These are phyloP conservation scores for Onychorhynchus coronatus DNA, from an alignment of 2,113 vertebrate genomes.

Conservation along the genomic window DNA sequence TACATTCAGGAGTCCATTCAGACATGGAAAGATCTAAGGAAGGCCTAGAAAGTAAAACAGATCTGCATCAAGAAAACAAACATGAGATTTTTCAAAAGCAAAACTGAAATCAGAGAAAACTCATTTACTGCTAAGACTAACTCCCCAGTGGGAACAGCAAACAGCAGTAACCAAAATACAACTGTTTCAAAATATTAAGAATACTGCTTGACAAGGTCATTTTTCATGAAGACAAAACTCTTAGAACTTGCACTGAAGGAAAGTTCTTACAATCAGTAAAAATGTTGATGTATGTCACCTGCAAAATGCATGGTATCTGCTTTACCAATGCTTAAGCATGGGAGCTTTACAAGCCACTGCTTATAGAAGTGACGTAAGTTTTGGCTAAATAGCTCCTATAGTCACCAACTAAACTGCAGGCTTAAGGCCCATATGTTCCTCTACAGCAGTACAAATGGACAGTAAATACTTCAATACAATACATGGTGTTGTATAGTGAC, in stretches of 20 bases:
- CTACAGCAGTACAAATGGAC: not conserved
- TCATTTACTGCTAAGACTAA: not conserved
- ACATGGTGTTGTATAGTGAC: rapidly evolving
- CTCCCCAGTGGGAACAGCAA: not conserved
- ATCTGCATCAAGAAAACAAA: not conserved
- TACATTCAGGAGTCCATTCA: conserved; percentile 79
- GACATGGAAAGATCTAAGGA: conserved; percentile 75
- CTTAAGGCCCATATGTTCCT: not conserved
- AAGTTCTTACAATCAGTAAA: not conserved
- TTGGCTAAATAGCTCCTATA: not conserved
- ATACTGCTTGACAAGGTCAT: not conserved
- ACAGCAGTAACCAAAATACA: not conserved
- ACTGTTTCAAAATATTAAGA: not conserved
- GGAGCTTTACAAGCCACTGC: not conserved
- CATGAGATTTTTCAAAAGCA: not conserved
- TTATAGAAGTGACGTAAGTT: not conserved
- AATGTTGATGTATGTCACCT: rapidly evolving
- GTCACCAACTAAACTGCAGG: not conserved
- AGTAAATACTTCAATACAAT: not conserved
- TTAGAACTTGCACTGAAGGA: not conserved
- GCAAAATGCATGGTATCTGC: not conserved
- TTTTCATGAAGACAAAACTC: not conserved
- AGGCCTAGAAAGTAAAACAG: conserved; percentile 65
- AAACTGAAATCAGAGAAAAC: not conserved
- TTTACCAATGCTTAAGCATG: not conserved